These are phyloP conservation scores for Spheniscus humboldti DNA, from an alignment of 2,797 vertebrate genomes.

Conservation along the genomic window DNA sequence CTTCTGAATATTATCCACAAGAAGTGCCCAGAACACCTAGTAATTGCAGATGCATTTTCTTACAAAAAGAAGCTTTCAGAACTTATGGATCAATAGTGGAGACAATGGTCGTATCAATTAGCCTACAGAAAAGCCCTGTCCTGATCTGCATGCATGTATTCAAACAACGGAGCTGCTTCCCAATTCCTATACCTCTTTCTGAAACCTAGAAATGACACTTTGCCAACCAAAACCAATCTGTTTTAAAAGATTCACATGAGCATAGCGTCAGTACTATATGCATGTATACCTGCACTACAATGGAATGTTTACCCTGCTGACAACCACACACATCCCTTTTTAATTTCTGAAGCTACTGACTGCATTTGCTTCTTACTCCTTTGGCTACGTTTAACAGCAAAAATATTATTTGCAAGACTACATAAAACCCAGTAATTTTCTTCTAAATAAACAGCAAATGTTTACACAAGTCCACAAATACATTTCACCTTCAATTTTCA, in stretches of 20 bases:
- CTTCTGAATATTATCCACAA: background rate
- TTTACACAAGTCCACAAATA: background rate
- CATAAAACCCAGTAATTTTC: background rate
- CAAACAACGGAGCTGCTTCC: background rate
- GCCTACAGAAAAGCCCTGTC: background rate
- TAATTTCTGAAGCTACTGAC: background rate
- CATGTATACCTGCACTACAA: background rate
- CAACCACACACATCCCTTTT: background rate
- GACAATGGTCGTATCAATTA: background rate
- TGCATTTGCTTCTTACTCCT: background rate
- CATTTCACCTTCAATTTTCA: background rate
- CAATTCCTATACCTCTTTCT: background rate
- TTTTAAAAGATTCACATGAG: background rate
- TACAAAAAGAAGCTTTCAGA: background rate
- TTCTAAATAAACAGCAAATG: background rate
- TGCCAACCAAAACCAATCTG: background rate
- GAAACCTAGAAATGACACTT: background rate
- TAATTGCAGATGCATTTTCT: background rate
- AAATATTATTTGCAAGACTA: background rate
- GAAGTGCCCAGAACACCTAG: background rate
- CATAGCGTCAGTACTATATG: background rate
- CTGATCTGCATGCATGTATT: background rate
- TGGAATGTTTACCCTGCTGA: background rate
- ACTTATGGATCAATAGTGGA: background rate
- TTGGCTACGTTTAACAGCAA: background rate